These are phyloP conservation scores for Xenopus petersii DNA, from an alignment of 2,797 vertebrate species.

Conservation along the genomic window DNA sequence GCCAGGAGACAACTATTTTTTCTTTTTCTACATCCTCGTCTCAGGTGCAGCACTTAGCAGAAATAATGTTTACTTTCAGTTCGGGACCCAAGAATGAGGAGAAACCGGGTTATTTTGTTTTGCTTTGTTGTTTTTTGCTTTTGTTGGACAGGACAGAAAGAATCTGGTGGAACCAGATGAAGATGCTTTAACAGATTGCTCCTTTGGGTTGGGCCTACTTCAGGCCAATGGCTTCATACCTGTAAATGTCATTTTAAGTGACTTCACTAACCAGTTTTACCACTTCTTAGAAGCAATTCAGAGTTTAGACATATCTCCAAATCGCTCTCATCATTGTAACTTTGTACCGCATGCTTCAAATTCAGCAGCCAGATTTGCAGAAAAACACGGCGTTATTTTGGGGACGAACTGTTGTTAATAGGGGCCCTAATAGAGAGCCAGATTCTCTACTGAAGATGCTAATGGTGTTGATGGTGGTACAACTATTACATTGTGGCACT, in stretches of 20 bases:
- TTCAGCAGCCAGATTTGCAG: not conserved
- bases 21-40: too few relatives aligned
- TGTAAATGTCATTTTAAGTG: conserved; percentile 41
- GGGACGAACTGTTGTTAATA: too few relatives aligned
- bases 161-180: conserved; percentile 70
- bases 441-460: too few relatives aligned
- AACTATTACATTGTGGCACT: too few relatives aligned
- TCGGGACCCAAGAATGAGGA: conserved; percentile 78
- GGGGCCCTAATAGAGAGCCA: too few relatives aligned
- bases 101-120: conserved; percentile 49
- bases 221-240: conserved; percentile 33
- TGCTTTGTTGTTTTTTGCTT: conserved; percentile 51
- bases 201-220: conserved; percentile 35
- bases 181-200: conserved; percentile 53
- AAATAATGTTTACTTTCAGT: not conserved
- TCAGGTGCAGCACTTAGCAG: too few relatives aligned
- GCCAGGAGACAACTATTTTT: too few relatives aligned
- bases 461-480: too few relatives aligned
- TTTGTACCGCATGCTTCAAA: not conserved
- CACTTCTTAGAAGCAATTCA: conserved; percentile 24
- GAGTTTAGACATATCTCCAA: conserved; percentile 12
- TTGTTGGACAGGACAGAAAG: conserved; percentile 59
- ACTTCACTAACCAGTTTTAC: conserved; percentile 41
- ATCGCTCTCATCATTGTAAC: not conserved
- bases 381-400: too few relatives aligned